A percentile compares a stretch with the other conserved stretches of the same genome.
Conservation (phyloP, 1,140 invertebrate species). For the Rhagoletis pomonella region DNA sequence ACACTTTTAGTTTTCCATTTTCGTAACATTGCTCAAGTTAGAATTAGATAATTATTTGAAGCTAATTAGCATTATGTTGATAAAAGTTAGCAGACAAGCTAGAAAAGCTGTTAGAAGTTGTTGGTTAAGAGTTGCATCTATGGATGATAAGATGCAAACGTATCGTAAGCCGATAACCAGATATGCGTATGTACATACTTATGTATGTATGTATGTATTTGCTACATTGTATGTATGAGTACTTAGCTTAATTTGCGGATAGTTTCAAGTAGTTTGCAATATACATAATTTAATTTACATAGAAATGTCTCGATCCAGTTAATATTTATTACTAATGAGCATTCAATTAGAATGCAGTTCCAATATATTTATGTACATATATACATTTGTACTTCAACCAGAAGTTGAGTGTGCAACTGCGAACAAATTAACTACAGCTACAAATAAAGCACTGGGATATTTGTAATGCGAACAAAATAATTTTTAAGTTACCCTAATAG, state of each 20-base stretch:
- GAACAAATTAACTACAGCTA: too few species aligned
- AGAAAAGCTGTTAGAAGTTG: too few species aligned
- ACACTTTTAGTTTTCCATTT: too few species aligned
- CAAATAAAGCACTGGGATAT: too few species aligned
- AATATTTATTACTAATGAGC: neutral
- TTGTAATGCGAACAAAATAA: too few species aligned
- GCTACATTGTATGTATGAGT: neutral
- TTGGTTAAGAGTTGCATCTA: too few species aligned
- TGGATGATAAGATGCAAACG: too few species aligned
- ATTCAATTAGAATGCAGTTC: neutral
- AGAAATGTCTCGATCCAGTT: neutral
- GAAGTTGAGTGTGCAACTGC: too few species aligned
- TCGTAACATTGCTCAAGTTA: neutral
- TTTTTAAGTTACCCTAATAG: too few species aligned
- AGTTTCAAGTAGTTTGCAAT: too few species aligned
- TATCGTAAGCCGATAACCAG: too few species aligned
- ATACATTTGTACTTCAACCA: too few species aligned
- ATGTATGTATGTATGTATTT: neutral
- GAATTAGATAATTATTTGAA: neutral
- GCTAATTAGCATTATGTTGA: neutral
- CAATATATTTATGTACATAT: neutral
- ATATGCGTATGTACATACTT: neutral
- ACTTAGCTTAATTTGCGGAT: conserved; percentile 15
- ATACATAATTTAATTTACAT: neutral
- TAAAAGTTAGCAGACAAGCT: neutral